These are phyloP conservation scores for Dendrolimus kikuchii DNA, from an alignment of 1,140 invertebrate genomes.

Conservation along the genomic window DNA sequence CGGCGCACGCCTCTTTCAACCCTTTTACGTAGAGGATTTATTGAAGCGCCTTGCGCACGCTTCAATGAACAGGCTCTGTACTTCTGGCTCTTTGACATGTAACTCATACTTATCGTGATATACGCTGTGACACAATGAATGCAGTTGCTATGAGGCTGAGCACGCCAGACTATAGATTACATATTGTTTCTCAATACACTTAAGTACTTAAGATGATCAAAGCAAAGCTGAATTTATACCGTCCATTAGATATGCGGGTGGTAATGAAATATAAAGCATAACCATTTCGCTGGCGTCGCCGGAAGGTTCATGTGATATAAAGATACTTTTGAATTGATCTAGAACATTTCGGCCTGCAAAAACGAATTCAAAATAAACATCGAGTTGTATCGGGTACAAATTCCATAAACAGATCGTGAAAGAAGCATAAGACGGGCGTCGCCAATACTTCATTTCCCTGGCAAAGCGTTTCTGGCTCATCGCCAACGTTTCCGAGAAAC, in stretches of 20 bases:
- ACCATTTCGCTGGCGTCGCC: too few species aligned
- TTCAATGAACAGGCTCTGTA: slow-evolving; percentile 43
- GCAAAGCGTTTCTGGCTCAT: slow-evolving; percentile 41
- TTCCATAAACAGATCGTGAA: slow-evolving; percentile 62
- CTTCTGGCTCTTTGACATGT: slow-evolving; percentile 32
- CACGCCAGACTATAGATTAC: slow-evolving; percentile 28
- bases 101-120: slow-evolving; percentile 35
- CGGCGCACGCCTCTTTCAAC: slow-evolving; percentile 46
- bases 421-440: slow-evolving; percentile 50
- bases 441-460: slow-evolving; percentile 55
- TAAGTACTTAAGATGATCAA: too few species aligned
- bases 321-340: too few species aligned
- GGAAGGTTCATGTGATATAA: too few species aligned
- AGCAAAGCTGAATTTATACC: too few species aligned
- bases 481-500: slow-evolving; percentile 60
- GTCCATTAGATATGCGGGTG: too few species aligned
- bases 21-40: slow-evolving; percentile 62
- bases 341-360: too few species aligned
- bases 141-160: slow-evolving; percentile 26
- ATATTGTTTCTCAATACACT: slow-evolving; percentile 14
- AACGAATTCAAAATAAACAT: slow-evolving; percentile 47
- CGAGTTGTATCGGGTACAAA: slow-evolving; percentile 37
- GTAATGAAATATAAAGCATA: too few species aligned
- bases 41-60: slow-evolving; percentile 41
- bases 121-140: slow-evolving; percentile 29